Evolutionary conservation across 2,797 vertebrate species (phyloP).

Genomic region (Diceros bicornis): DNA sequence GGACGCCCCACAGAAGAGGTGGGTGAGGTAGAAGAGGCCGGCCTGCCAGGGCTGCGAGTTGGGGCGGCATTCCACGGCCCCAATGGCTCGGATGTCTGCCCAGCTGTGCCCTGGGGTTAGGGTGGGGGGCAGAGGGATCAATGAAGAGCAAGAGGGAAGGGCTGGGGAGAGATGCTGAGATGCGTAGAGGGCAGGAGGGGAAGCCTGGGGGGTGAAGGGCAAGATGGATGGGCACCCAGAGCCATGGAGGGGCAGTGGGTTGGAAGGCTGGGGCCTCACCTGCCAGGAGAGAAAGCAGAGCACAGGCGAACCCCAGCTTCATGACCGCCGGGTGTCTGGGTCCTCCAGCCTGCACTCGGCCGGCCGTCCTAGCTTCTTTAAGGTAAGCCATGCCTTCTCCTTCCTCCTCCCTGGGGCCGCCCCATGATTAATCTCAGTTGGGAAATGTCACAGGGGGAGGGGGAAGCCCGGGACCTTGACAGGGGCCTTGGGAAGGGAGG

Average conservation of each 20-base stretch:
- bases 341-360: not conserved
- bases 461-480: slow-evolving; percentile 53
- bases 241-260: rapidly evolving
- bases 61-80: slow-evolving; percentile 74
- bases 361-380: slow-evolving; percentile 58
- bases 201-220: not conserved
- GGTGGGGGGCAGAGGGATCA: not conserved
- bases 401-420: slow-evolving; percentile 78
- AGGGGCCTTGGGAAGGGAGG: not conserved
- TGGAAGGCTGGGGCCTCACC: slow-evolving; percentile 54
- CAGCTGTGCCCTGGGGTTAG: slow-evolving; percentile 62
- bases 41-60: slow-evolving; percentile 85
- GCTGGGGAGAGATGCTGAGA: not conserved
- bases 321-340: slow-evolving; percentile 58
- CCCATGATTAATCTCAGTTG: slow-evolving; percentile 82
- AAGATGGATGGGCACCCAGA: rapidly evolving
- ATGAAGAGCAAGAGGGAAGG: not conserved
- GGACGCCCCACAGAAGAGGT: slow-evolving; percentile 79
- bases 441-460: slow-evolving; percentile 70
- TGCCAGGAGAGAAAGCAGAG: slow-evolving; percentile 69
- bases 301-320: slow-evolving; percentile 37
- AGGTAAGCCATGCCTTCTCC: slow-evolving; percentile 66
- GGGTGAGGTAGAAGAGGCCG: slow-evolving; percentile 70
- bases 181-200: not conserved
- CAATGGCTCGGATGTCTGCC: slow-evolving; percentile 77